Conservation (phyloP, 2,797 vertebrate species). For the Muscicapa comitata region DNA sequence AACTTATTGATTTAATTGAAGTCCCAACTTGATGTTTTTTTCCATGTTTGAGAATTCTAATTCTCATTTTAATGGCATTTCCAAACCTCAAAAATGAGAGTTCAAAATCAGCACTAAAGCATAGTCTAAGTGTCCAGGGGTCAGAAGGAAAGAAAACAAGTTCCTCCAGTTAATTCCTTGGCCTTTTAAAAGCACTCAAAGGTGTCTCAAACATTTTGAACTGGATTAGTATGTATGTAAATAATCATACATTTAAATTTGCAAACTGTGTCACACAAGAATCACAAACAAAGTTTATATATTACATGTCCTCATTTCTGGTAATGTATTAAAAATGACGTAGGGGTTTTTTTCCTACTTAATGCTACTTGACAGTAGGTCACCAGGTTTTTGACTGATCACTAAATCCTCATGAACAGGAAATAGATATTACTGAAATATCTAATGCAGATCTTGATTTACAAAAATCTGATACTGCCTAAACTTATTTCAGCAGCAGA, state of each 20-base stretch:
- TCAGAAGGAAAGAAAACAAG: neutral
- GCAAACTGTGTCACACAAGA: neutral
- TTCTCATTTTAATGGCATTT: neutral
- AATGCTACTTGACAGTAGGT: neutral
- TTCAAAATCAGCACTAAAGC: neutral
- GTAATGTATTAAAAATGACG: accelerated
- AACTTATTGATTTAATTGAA: neutral
- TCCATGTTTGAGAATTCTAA: neutral
- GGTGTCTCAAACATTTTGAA: neutral
- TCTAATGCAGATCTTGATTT: neutral
- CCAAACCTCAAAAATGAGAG: neutral
- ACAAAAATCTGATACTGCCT: neutral
- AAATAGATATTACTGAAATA: neutral
- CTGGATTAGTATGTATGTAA: neutral
- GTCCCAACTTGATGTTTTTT: neutral
- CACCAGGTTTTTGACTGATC: neutral
- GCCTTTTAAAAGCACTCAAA: neutral
- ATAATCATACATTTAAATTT: neutral
- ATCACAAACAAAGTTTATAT: neutral
- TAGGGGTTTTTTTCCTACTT: neutral
- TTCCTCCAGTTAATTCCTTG: neutral
- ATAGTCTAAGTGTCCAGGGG: neutral
- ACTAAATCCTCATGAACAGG: neutral
- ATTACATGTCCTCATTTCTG: neutral
- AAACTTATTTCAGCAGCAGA: neutral